Evolutionary conservation across 2,797 vertebrate genomes (phyloP).

Genomic region (Acanthurus leucopareius): DNA sequence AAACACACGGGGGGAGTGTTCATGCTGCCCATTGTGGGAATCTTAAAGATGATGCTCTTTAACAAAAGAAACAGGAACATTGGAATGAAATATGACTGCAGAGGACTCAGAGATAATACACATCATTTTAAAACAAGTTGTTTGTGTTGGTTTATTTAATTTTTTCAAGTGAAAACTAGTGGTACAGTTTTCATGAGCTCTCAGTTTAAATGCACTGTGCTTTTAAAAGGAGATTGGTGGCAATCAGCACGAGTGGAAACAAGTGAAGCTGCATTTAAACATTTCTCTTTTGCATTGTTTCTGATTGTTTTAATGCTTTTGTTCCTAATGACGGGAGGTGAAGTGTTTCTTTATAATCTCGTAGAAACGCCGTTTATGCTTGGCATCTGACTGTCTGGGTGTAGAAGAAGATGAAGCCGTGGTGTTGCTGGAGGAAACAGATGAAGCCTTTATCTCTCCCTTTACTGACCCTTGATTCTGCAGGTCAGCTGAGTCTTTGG

Average conservation of each 20-base stretch:
- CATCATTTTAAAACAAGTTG: neutral
- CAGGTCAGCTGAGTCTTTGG: slow-evolving; percentile 38
- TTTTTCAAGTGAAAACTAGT: neutral
- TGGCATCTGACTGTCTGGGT: slow-evolving; percentile 46
- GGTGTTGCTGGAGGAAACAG: neutral
- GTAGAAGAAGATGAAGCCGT: slow-evolving; percentile 37
- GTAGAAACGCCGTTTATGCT: slow-evolving; percentile 69
- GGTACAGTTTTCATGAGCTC: slow-evolving; percentile 19
- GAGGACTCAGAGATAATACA: slow-evolving; percentile 1
- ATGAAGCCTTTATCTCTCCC: slow-evolving; percentile 8
- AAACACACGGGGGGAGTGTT: slow-evolving; percentile 15
- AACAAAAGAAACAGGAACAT: slow-evolving; percentile 2
- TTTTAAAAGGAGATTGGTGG: neutral
- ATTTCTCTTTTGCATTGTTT: neutral
- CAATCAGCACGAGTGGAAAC: neutral
- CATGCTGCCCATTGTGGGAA: slow-evolving; percentile 1
- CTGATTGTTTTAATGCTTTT: neutral
- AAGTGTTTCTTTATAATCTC: slow-evolving; percentile 79
- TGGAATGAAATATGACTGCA: neutral
- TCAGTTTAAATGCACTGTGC: slow-evolving; percentile 12
- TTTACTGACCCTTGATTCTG: slow-evolving; percentile 23
- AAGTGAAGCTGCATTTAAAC: neutral
- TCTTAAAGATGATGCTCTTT: slow-evolving; percentile 22
- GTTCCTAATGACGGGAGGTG: slow-evolving; percentile 38
- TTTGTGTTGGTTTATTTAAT: slow-evolving; percentile 40